Conservation (phyloP, 2,888 invertebrate species). For the Emmelina monodactyla region DNA sequence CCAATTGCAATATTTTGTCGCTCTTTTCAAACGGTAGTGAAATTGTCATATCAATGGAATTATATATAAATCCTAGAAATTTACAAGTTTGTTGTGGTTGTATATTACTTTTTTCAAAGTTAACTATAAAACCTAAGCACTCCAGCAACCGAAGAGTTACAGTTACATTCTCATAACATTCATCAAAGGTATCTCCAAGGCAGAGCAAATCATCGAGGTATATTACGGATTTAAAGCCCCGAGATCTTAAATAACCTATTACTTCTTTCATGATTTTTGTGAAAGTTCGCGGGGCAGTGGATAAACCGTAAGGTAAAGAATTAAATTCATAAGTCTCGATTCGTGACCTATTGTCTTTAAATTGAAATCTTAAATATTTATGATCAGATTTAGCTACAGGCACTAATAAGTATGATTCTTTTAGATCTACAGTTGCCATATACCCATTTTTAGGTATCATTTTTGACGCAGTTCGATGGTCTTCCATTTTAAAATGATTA, state of each 20-base stretch:
- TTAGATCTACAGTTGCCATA: constrained; percentile 3
- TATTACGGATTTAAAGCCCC: not conserved
- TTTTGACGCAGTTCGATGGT: constrained; percentile 4
- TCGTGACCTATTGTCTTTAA: not conserved
- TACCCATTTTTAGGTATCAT: constrained; percentile 1
- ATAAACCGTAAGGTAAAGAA: not conserved
- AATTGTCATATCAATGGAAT: no score
- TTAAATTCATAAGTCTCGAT: not conserved
- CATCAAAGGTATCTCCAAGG: not conserved
- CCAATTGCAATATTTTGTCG: no score
- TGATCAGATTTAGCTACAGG: constrained; percentile 3
- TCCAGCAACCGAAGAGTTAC: constrained; percentile 3
- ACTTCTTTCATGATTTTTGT: no score
- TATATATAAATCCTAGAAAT: not conserved
- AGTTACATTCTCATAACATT: not conserved
- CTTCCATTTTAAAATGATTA: constrained; percentile 7
- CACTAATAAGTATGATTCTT: constrained; percentile 5
- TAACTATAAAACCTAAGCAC: constrained; percentile 11
- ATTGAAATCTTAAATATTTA: constrained; percentile 5
- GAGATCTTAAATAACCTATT: not conserved
- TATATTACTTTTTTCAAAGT: constrained; percentile 10
- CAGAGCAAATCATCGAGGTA: not conserved
- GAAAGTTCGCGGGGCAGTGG: not conserved
- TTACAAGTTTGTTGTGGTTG: not conserved
- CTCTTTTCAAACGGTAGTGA: no score